These are phyloP conservation scores for Nowickia ferox DNA, from an alignment of 2,888 invertebrate species.

Conservation along the genomic window DNA sequence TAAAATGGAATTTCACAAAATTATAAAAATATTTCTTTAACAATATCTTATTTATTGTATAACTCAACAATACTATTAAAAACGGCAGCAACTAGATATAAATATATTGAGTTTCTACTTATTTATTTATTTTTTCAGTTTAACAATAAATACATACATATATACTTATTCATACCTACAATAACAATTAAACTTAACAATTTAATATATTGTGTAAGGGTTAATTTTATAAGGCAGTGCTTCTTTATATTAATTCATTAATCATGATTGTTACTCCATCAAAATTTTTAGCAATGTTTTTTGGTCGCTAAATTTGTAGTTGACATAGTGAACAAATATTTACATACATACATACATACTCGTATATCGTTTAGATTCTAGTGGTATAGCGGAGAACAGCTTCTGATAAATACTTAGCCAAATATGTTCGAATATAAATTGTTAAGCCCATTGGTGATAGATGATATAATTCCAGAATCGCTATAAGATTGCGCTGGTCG, in stretches of 20 bases:
- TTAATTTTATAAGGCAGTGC: conserved; percentile 52
- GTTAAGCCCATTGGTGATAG: conserved; percentile 90
- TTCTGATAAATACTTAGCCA: conserved; percentile 84
- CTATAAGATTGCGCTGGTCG: conserved; percentile 84
- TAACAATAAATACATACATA: conserved; percentile 59
- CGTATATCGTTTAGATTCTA: background rate
- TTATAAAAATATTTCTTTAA: background rate
- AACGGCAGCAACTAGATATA: conserved; percentile 64
- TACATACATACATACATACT: background rate
- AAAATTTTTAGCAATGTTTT: conserved; percentile 58
- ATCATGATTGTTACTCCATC: conserved; percentile 48
- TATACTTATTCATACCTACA: conserved; percentile 6
- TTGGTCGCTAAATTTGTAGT: conserved; percentile 58
- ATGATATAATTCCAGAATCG: conserved; percentile 88
- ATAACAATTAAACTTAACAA: conserved; percentile 27
- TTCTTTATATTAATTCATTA: conserved; percentile 24
- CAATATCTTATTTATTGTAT: conserved; percentile 8
- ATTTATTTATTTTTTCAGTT: conserved; percentile 55
- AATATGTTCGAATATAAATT: conserved; percentile 91
- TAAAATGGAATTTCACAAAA: too few species aligned
- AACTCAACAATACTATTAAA: conserved; percentile 57
- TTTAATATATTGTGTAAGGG: background rate
- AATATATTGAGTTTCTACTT: conserved; percentile 27
- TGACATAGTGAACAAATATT: conserved; percentile 73
- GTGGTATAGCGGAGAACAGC: background rate